These are phyloP conservation scores for Tachuris rubrigastra DNA, from an alignment of 2,113 vertebrate genomes.

Conservation along the genomic window DNA sequence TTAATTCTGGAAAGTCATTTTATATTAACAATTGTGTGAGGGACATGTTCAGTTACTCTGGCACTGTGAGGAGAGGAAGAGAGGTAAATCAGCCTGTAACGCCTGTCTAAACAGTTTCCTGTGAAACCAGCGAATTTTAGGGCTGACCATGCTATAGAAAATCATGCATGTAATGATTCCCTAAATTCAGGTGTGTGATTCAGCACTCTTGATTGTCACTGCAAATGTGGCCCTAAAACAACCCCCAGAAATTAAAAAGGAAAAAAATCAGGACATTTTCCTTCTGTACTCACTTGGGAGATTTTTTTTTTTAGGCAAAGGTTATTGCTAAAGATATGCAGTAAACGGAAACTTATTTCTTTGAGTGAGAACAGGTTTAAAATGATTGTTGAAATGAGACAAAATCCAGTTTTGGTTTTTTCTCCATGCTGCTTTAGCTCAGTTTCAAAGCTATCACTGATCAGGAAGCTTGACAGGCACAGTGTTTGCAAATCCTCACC, in stretches of 20 bases:
- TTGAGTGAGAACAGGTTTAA: slow-evolving; percentile 31
- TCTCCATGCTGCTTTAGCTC: slow-evolving; percentile 50
- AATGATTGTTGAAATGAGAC: slow-evolving; percentile 56
- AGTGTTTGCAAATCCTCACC: slow-evolving; percentile 62
- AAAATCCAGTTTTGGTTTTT: slow-evolving; percentile 47
- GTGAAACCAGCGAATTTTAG: background rate
- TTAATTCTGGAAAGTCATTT: background rate
- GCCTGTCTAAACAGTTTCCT: background rate
- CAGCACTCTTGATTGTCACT: background rate
- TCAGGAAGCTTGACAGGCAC: slow-evolving; percentile 59
- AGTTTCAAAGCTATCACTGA: slow-evolving; percentile 66
- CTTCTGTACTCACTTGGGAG: background rate
- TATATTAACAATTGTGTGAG: background rate
- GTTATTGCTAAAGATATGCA: background rate
- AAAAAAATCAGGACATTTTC: background rate
- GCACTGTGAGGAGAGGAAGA: background rate
- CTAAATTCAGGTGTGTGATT: background rate
- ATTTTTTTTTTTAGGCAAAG: background rate
- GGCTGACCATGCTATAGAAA: background rate
- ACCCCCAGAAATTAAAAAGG: background rate
- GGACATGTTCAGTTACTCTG: background rate
- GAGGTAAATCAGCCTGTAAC: background rate
- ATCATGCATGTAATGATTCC: background rate
- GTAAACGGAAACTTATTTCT: slow-evolving; percentile 34
- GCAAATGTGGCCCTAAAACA: background rate